Evolutionary conservation across 2,797 vertebrate genomes (phyloP).

Genomic region (Rousettus madagascariensis): DNA sequence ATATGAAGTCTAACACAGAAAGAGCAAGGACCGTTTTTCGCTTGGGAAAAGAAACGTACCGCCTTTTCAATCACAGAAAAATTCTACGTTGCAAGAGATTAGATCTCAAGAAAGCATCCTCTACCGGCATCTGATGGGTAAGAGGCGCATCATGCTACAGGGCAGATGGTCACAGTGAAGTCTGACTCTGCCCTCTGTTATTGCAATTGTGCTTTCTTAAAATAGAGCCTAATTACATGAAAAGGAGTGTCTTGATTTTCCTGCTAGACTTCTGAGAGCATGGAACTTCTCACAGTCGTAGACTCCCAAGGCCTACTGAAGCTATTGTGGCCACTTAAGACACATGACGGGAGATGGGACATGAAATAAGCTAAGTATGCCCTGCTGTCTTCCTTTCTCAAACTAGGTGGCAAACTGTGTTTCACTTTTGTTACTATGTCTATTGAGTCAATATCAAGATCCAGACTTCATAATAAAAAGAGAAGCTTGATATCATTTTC

Average conservation of each 20-base stretch:
- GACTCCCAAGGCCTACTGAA: not conserved
- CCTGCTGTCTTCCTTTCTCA: not conserved
- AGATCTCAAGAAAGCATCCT: not conserved
- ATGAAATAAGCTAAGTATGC: not conserved
- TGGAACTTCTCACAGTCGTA: not conserved
- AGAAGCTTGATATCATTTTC: not conserved
- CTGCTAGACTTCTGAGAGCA: not conserved
- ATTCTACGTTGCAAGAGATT: not conserved
- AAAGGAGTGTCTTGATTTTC: not conserved
- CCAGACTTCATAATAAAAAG: not conserved
- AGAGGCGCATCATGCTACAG: not conserved
- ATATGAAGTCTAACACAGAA: not conserved
- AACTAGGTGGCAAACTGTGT: not conserved
- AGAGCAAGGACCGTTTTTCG: not conserved
- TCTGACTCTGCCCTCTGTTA: not conserved
- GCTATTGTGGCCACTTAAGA: not conserved
- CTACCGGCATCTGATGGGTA: not conserved
- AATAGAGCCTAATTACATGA: not conserved
- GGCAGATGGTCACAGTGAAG: not conserved
- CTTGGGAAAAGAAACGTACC: not conserved
- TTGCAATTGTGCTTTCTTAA: not conserved
- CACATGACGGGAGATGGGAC: rapidly evolving
- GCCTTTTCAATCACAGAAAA: not conserved
- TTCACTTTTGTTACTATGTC: not conserved
- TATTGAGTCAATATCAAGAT: not conserved